phyloP scores from a whole-genome alignment of 2,888 invertebrate genomes.

The Cheilosia vernalis region DNA sequence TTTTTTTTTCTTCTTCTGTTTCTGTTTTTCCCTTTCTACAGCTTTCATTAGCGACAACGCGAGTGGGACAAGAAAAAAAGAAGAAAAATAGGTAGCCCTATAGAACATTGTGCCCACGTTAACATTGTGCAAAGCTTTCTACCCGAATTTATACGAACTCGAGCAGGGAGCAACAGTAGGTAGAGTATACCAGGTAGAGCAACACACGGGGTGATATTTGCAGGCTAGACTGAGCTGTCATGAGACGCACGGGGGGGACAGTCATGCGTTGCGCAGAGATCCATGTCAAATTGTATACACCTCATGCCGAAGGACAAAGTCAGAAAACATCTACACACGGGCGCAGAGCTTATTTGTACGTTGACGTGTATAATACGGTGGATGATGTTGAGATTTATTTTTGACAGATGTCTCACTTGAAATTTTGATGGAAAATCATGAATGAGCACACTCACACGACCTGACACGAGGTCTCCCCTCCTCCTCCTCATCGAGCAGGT shows the following conservation, averaged over 20 bases:
- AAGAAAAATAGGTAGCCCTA: conserved; percentile 7
- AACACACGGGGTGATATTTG: not conserved
- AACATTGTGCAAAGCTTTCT: not conserved
- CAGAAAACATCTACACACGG: conserved; percentile 28
- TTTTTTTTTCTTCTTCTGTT: conserved; percentile 14
- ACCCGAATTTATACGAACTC: conserved; percentile 4
- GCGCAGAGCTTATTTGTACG: conserved; percentile 24
- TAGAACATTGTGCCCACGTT: conserved; percentile 5
- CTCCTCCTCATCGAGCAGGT: not conserved
- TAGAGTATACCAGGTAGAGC: not conserved
- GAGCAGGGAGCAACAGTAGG: conserved; percentile 33
- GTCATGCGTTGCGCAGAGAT: conserved; percentile 44
- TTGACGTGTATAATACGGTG: not conserved
- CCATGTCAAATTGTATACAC: conserved; percentile 34
- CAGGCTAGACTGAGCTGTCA: conserved; percentile 43
- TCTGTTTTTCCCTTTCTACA: conserved; percentile 23
- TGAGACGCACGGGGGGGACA: conserved; percentile 4
- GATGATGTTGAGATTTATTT: conserved; percentile 45
- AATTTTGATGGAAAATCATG: conserved; percentile 48
- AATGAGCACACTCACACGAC: conserved; percentile 44
- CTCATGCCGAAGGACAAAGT: not conserved
- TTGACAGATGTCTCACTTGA: conserved; percentile 67
- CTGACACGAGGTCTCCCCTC: not conserved
- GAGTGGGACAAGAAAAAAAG: conserved; percentile 3
- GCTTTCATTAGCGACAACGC: conserved; percentile 27